Base-by-base conservation (phyloP, 2,888 invertebrate genomes). In the Volucella inflata region DNA sequence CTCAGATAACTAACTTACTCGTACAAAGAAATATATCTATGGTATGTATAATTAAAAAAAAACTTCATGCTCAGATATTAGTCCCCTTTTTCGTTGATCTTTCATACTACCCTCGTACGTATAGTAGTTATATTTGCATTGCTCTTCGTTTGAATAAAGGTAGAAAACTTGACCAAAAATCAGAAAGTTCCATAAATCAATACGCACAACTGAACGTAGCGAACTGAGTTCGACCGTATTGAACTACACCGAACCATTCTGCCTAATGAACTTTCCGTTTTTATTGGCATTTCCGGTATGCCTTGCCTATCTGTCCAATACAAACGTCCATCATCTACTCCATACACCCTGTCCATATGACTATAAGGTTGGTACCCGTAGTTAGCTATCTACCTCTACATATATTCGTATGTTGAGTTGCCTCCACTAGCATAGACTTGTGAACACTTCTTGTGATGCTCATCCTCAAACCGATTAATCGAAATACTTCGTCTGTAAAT, bases 401-500 rank as follows among this genome's bases (percentile, higher is more conserved):
- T n/a, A n/a, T n/a, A 30, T 30, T 30, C 30, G 30, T 21, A 21
- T 21, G 21, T 30, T 6, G 30, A 42, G 53, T 60, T 79, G 64
- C 59, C 87, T 64, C 42, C 76, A 57, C 70, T 57, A 46, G 67
- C 74, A 75, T 62, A 50, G 30, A 55, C 67, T n/a, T n/a, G n/a
- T 48, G 65, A 64, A 44, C 59, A 53, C 44, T 36, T 67, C 48
- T 62, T 71, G 53, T 85, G 46, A 62, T 46, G 72, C 79, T 75
- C 80, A 79, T 72, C 87, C 87, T 88, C 75, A 82, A 87, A 71
- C 70, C 87, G 81, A 87, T 88, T 87, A 88, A 87, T 78, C 83
- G 87, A 87, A 87, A 87, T 87, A 87, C 87, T 88, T 87, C 87
- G 87, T 88, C 87, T 87, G 88, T 87, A 87, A 88, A 87, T 88